Conservation (phyloP, 37 sponge, comb jelly and placozoan genomes). For the Ephydatia muelleri region DNA sequence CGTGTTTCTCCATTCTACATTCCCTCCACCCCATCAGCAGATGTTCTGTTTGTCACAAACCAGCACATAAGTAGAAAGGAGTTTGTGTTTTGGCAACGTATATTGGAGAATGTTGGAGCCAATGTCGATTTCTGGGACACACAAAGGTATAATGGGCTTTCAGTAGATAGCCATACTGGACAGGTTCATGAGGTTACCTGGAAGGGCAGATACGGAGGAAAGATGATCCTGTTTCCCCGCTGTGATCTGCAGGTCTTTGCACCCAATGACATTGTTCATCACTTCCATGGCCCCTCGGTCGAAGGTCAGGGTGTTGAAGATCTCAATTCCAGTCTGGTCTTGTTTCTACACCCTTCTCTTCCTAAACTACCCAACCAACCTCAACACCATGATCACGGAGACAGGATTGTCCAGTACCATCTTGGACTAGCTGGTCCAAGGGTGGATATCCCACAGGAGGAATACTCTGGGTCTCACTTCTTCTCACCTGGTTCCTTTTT, state of each 20-base stretch:
- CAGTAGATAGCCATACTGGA: conserved; percentile 51
- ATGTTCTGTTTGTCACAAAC: conserved; percentile 71
- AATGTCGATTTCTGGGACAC: conserved; percentile 85
- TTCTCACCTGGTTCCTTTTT: conserved; percentile 33
- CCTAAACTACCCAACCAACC: neutral
- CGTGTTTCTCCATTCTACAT: conserved; percentile 77
- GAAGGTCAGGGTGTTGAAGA: conserved; percentile 27
- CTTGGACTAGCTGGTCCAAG: conserved; percentile 22
- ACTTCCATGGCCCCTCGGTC: conserved; percentile 56
- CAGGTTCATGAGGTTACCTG: conserved; percentile 57
- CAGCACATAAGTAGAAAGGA: conserved; percentile 60
- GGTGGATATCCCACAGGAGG: conserved; percentile 35
- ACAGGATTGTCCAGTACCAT: conserved; percentile 38
- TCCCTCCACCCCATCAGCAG: conserved; percentile 64
- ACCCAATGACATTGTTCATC: conserved; percentile 55
- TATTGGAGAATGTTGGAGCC: conserved; percentile 54
- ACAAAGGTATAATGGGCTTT: conserved; percentile 65
- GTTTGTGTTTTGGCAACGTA: conserved; percentile 78
- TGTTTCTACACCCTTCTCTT: conserved; percentile 22
- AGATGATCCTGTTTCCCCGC: conserved; percentile 75
- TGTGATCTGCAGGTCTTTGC: conserved; percentile 35
- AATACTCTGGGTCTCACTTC: conserved; percentile 59
- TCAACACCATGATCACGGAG: conserved; percentile 38
- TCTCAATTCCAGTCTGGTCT: conserved; percentile 54
- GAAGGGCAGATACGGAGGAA: conserved; percentile 64